These are phyloP conservation scores for Mobula hypostoma DNA, from an alignment of 2,113 vertebrate genomes.

Conservation along the genomic window DNA sequence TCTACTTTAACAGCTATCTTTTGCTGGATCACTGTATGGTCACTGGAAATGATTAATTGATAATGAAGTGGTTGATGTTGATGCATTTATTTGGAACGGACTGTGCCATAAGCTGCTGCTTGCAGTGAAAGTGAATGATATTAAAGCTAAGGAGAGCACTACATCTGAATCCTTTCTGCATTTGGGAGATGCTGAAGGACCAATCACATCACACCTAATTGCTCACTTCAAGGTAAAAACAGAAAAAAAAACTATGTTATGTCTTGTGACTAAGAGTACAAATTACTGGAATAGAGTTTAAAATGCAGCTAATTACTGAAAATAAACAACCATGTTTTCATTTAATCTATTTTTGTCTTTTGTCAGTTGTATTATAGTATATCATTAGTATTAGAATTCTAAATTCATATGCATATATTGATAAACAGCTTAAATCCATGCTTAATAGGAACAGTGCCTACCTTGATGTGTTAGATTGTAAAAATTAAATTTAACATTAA, in stretches of 20 bases:
- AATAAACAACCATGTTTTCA: background rate
- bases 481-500: conserved; percentile 9
- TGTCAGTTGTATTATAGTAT: background rate
- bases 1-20: conserved; percentile 1
- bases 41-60: conserved; percentile 56
- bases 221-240: conserved; percentile 31
- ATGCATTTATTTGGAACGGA: conserved; percentile 48
- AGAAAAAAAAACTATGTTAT: conserved; percentile 6
- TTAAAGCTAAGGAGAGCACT: conserved; percentile 28
- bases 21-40: conserved; percentile 38
- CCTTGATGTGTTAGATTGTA: background rate
- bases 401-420: background rate
- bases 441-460: background rate
- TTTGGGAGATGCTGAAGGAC: conserved; percentile 9
- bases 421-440: background rate
- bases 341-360: background rate
- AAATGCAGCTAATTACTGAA: background rate
- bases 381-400: background rate
- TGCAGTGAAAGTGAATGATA: conserved; percentile 38
- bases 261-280: background rate
- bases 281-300: background rate
- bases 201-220: conserved; percentile 25
- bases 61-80: conserved; percentile 59
- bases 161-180: conserved; percentile 28
- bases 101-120: conserved; percentile 46